Conservation (phyloP, 2,113 vertebrate species). For the Hyperopisus bebe region DNA sequence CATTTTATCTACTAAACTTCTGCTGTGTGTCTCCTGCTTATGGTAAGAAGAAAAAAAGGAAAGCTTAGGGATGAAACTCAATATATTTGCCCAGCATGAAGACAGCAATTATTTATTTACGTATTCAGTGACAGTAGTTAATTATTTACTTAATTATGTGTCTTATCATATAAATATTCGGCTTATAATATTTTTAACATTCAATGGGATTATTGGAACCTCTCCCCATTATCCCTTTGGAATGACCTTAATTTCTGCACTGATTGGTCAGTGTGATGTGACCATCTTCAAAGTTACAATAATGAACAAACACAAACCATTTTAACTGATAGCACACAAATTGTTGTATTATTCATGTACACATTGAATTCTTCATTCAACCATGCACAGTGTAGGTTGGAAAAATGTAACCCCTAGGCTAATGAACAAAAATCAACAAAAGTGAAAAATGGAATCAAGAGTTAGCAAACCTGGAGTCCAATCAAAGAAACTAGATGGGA, state of each 20-base stretch:
- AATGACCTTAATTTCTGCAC: too few species aligned
- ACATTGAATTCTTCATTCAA: not conserved
- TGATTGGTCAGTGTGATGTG: too few species aligned
- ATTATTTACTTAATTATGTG: too few species aligned
- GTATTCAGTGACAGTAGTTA: not conserved
- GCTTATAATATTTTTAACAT: too few species aligned
- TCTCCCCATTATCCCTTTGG: too few species aligned
- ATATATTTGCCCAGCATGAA: not conserved
- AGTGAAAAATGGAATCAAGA: not conserved
- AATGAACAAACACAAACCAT: not conserved
- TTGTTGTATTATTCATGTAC: not conserved
- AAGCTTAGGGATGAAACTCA: not conserved
- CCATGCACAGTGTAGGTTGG: not conserved
- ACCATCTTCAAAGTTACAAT: too few species aligned
- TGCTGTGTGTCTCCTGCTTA: not conserved
- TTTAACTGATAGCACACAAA: not conserved
- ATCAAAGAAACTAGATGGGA: not conserved
- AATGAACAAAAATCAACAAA: not conserved
- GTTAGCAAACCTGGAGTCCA: not conserved
- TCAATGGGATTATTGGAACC: too few species aligned
- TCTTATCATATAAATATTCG: too few species aligned
- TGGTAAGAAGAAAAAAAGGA: not conserved
- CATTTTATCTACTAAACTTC: not conserved
- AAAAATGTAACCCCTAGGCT: not conserved
- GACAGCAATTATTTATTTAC: not conserved